Base-by-base conservation (phyloP, 2,113 vertebrate species). In the Tupaia chinensis region DNA sequence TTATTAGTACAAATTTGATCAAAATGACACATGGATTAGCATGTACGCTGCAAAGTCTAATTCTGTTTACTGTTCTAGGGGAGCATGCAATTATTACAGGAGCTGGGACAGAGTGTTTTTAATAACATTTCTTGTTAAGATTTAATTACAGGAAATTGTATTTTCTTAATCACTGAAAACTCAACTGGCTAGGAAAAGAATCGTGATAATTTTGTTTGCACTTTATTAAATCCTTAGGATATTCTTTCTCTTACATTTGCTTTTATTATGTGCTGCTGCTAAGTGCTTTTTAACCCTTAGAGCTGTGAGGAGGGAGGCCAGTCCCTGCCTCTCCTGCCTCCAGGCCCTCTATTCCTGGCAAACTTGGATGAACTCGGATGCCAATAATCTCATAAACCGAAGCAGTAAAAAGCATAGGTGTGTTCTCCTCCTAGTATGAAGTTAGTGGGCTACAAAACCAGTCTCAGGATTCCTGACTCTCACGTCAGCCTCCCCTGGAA, bases 111-210 rank as follows among this genome's bases (percentile, higher is more conserved):
- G 98, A 99, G 98, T 98, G 98, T 98, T 98, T 98, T 99, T 98
- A 99, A 98, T 99, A 99, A 99, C 98, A 98, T 99, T 98, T 98
- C 98, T 99, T 99, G 98, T 99, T 99, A 99, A 99, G 98, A 99
- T 99, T 99, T 99, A 99, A 99, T 99, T 99, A 99, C 97, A 98
- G 98, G 98, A 98, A 99, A 99, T 98, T 98, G 98, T 98, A 98
- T 99, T 99, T 99, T 98, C 98, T 98, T 99, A 99, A 99, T 99
- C 98, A 99, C 98, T 99, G 98, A 98, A 98, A 98, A 99, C 98
- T 98, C 98, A 98, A 98, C 98, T 98, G 98, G 98, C 98, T 98
- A 98, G 98, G 98, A 98, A 97, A 94, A 98, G 98, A 98, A 98
- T 98, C 97, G 83, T 98, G 98, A 98, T 98, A 98, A 99, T 99